Percentiles rank a stretch among this genome's conserved stretches.
Conservation (phyloP, 2,888 invertebrate species). For the Leptarthrus brevirostris region DNA sequence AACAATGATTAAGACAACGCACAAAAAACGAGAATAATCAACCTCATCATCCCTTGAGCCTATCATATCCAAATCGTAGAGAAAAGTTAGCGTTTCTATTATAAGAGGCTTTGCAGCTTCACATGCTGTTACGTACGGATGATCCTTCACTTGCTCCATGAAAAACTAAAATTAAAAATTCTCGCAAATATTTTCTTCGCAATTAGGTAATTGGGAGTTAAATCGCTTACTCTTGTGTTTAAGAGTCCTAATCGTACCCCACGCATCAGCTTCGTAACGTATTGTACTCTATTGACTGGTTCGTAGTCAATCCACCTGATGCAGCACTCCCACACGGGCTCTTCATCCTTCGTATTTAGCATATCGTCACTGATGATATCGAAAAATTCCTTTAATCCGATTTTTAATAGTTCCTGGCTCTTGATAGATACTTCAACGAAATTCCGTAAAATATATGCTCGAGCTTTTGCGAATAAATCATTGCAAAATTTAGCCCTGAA, state of each 20-base stretch:
- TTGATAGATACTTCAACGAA: slow-evolving; percentile 79
- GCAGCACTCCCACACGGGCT: slow-evolving; percentile 87
- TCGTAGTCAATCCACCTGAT: slow-evolving; percentile 88
- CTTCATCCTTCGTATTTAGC: slow-evolving; percentile 88
- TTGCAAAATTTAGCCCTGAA: slow-evolving; percentile 77
- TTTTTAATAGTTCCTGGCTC: slow-evolving; percentile 79
- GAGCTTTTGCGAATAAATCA: slow-evolving; percentile 76
- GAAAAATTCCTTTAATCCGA: slow-evolving; percentile 79
- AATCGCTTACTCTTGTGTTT: slow-evolving; percentile 75
- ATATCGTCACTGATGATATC: slow-evolving; percentile 85
- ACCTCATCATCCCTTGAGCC: slow-evolving; percentile 79
- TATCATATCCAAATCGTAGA: slow-evolving; percentile 93
- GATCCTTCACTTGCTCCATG: slow-evolving; percentile 88
- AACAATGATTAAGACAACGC: too few relatives aligned
- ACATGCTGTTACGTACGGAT: slow-evolving; percentile 85
- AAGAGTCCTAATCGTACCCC: slow-evolving; percentile 85
- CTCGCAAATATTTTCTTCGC: too few relatives aligned
- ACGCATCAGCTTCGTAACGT: slow-evolving; percentile 82
- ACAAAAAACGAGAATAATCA: too few relatives aligned
- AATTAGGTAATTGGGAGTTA: slow-evolving; percentile 30
- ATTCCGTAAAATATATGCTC: slow-evolving; percentile 79
- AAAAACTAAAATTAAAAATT: slow-evolving; percentile 76
- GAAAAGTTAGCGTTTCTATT: slow-evolving; percentile 89
- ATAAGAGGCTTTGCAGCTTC: slow-evolving; percentile 88
- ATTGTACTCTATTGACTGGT: slow-evolving; percentile 76